Percentiles rank a stretch among this genome's conserved stretches.
Evolutionary conservation across 1,140 invertebrate species (phyloP).

Genomic region (Colletes gigas): DNA sequence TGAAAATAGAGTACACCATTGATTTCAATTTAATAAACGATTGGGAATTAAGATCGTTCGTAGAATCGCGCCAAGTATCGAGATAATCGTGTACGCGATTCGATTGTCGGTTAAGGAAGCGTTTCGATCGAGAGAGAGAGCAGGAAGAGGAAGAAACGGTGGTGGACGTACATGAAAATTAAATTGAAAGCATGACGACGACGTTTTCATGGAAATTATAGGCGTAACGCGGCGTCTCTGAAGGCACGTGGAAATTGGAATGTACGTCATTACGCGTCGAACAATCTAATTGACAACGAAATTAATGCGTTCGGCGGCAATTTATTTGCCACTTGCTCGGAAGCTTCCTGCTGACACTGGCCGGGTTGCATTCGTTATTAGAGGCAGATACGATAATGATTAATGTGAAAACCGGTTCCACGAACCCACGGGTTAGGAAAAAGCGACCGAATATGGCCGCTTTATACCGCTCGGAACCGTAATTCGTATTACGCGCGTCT

Average conservation of each 20-base stretch:
- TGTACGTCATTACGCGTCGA: conserved; percentile 54
- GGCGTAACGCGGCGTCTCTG: background rate
- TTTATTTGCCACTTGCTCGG: conserved; percentile 66
- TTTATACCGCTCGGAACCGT: conserved; percentile 42
- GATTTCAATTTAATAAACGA: too few species aligned
- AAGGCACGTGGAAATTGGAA: conserved; percentile 29
- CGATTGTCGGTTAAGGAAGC: too few species aligned
- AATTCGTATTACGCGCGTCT: conserved; percentile 57
- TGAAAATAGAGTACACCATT: too few species aligned
- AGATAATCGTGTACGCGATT: too few species aligned
- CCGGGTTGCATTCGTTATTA: conserved; percentile 62
- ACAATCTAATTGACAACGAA: conserved; percentile 66
- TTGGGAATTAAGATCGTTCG: background rate
- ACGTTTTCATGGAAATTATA: conserved; percentile 29
- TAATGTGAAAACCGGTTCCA: conserved; percentile 68
- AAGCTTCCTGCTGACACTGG: conserved; percentile 59
- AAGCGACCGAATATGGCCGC: conserved; percentile 62
- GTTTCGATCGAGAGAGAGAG: too few species aligned
- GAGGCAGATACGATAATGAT: conserved; percentile 68
- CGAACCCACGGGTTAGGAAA: conserved; percentile 53
- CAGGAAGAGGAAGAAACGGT: background rate
- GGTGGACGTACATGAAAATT: background rate
- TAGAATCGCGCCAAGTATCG: too few species aligned
- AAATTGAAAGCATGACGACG: conserved; percentile 30
- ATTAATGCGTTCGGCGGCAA: conserved; percentile 69